These are phyloP conservation scores for Tonatia bakeri DNA, from an alignment of 2,113 vertebrate species.

Conservation along the genomic window DNA sequence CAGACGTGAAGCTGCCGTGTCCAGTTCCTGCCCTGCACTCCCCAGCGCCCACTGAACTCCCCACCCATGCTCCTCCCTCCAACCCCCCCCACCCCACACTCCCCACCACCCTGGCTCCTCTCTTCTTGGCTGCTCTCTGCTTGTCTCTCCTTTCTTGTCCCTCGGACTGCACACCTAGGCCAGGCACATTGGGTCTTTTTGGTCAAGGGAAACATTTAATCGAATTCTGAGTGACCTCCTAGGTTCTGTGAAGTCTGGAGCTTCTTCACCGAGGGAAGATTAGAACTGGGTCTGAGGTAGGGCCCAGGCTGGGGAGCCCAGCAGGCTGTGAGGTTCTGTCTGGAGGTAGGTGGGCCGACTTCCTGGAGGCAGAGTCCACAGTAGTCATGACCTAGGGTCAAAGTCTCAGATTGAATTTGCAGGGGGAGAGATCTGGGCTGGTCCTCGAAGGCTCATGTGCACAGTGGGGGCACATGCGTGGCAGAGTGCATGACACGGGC, in stretches of 20 bases:
- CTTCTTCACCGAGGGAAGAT: not conserved
- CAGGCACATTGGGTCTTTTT: not conserved
- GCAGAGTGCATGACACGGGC: fast-evolving
- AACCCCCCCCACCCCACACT: too few relatives aligned
- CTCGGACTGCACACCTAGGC: not conserved
- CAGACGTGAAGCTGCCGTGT: fast-evolving
- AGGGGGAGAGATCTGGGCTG: not conserved
- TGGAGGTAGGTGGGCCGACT: not conserved
- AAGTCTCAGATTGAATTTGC: not conserved
- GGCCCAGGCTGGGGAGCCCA: fast-evolving
- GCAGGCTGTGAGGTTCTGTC: fast-evolving
- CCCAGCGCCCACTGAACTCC: not conserved
- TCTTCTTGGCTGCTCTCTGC: not conserved
- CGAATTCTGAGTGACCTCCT: not conserved
- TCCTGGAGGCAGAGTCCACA: not conserved
- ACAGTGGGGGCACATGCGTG: fast-evolving
- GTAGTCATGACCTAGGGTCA: not conserved
- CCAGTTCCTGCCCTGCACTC: not conserved
- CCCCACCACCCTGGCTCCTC: not conserved
- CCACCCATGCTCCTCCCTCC: not conserved
- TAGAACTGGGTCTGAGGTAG: not conserved
- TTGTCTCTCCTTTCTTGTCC: fast-evolving
- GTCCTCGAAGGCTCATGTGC: not conserved
- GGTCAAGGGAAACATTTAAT: not conserved
- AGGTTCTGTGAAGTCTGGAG: not conserved